Base-by-base conservation (phyloP, 1,140 invertebrate species). In the Apis mellifera region DNA sequence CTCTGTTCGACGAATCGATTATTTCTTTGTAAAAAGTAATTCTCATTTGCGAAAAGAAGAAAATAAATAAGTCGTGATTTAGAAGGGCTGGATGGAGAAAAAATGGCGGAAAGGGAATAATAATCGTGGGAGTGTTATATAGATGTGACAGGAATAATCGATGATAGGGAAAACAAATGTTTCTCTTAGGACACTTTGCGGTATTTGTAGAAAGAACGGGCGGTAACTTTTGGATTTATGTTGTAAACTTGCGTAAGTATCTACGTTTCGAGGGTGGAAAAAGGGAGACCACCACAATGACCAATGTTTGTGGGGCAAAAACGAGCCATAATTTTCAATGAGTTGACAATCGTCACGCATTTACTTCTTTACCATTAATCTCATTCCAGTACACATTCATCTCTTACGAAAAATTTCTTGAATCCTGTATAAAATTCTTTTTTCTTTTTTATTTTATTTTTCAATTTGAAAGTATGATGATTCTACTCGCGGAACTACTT, bases 171-270 rank as follows among this genome's bases (percentile, higher is more conserved):
- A 13, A 50, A 76, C 32, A 21, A 59, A 64, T 65, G 74, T 54
- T 32, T 17, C 21, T 54, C 50, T 52, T 54, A 52, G 17, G 12
- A 19, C 52, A 23, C 2, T 32, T 15, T 19, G 15, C 26, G 8
- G 17, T 15, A 9, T 32, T 32, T 26, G 12, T 19, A 9, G 1
- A 9, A 5, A n/a, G 8, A 77, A 66, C 26, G 17, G 42, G 26
- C 50, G 1, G 17, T 50, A 54, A 32, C 23, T 77, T 55, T 48
- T n/a, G 9, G 52, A 77, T 77, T 66, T 66, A 77, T 77, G 52
- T 5, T 23, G 26, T 42, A 19, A 3, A 54, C n/a, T 64, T 62
- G 21, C n/a, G 48, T 54, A 75, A 75, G 19, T 60, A 50, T 12
- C 12, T 54, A 17, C 17, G 15, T 32, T 13, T 26, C 62, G 26